Evolutionary conservation across 2,888 invertebrate genomes (phyloP), one percentile per base, ranked within the genome.

Genomic region (Blera fallax): DNA sequence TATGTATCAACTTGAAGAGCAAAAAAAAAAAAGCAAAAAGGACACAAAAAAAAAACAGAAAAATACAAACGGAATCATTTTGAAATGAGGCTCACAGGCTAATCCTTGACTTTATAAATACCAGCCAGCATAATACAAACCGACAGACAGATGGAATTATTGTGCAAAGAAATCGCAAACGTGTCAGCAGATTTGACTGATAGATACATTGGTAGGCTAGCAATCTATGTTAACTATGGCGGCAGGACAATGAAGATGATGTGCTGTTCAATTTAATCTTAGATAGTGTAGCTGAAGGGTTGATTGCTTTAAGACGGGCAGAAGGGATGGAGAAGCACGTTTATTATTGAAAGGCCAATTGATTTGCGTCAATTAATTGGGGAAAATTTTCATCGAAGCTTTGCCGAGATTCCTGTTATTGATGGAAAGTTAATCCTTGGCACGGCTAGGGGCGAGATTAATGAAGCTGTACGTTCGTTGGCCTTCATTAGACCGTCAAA

Each of bases 381-480:
- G 18, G 60, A 43, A 52, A 11, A 60, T 67, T 69, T 67, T 69
- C 77, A 69, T 77, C 50, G 32, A 50, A 40, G 60, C 67, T 69
- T 60, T 18, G 29, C 21, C 6, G 5, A 52, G 50, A 73, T 62
- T 62, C 3, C 40, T 62, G 50, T 77, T 69, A 77, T 69, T 77
- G 67, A 77, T 77, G 77, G 50, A 60, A 69, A 77, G 77, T 69
- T 77, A 77, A 77, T 77, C 43, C 67, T 52, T 40, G 40, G 14
- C 7, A 27, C 1, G 11, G 24, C 16, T 16, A 14, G 16, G 27
- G 62, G 43, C 16, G 27, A 60, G 77, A 77, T 77, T 60, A 69
- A 77, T 77, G 77, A 60, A 32, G 45, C 50, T 21, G 18, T 56
- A 8, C 18, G 40, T n/a, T 37, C 34, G 27, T 58, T 50, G 48